Percentiles rank a stretch among this genome's conserved stretches.
Evolutionary conservation across 1,140 invertebrate species (phyloP).

Genomic region (Pristionchus pacificus): DNA sequence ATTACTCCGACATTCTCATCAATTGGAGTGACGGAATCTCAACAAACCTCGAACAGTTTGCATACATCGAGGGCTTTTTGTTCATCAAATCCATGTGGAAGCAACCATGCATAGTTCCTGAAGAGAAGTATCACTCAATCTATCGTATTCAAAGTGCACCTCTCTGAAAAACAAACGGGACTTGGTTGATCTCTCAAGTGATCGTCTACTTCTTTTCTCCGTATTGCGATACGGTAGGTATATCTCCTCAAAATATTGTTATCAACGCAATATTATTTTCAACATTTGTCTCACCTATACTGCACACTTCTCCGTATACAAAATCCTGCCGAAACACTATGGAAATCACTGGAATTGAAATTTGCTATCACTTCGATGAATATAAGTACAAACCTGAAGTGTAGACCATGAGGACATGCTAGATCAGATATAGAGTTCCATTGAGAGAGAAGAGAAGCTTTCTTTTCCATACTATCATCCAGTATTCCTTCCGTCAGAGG

Average conservation of each 20-base stretch:
- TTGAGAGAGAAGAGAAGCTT: slow-evolving; percentile 15
- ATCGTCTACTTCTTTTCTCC: slow-evolving; percentile 18
- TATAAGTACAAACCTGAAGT: slow-evolving; percentile 14
- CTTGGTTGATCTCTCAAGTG: slow-evolving; percentile 22
- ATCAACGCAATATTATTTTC: not conserved
- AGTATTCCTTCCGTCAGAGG: slow-evolving; percentile 20
- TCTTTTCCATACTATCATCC: slow-evolving; percentile 7
- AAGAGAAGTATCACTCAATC: not conserved
- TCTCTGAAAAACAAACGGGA: slow-evolving; percentile 35
- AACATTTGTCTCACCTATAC: slow-evolving; percentile 31
- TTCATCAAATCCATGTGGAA: slow-evolving; percentile 38
- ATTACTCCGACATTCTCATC: not conserved
- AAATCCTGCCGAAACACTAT: slow-evolving; percentile 42
- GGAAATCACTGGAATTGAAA: slow-evolving; percentile 26
- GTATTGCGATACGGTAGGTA: slow-evolving; percentile 42
- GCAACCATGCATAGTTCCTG: slow-evolving; percentile 37
- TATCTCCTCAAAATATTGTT: slow-evolving; percentile 34
- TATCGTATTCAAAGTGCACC: not conserved
- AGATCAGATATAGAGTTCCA: slow-evolving; percentile 27
- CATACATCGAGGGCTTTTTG: slow-evolving; percentile 27
- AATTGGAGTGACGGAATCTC: not conserved
- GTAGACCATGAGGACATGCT: slow-evolving; percentile 4
- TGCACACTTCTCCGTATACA: slow-evolving; percentile 32
- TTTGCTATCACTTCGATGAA: not conserved
- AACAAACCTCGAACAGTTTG: slow-evolving; percentile 24